Conservation (phyloP, 2,113 vertebrate species). For the Zootoca vivipara region DNA sequence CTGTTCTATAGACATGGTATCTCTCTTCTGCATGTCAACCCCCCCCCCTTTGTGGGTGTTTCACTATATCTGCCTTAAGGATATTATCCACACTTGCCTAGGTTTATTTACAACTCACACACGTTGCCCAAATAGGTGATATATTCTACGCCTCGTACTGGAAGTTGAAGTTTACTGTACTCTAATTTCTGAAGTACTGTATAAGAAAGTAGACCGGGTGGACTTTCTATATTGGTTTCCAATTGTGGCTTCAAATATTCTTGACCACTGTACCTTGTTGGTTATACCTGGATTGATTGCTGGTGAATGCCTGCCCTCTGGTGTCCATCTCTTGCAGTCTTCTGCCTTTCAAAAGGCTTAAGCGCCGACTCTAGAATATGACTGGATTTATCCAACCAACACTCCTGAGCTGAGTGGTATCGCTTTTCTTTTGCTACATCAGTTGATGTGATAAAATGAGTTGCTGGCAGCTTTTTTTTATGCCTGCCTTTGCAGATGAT, state of each 20-base stretch:
- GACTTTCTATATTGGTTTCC: not conserved
- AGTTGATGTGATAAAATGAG: not conserved
- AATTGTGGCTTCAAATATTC: not conserved
- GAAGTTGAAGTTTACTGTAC: not conserved
- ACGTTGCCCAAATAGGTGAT: not conserved
- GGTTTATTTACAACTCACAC: not conserved
- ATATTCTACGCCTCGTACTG: not conserved
- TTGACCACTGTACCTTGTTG: not conserved
- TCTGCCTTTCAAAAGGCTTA: not conserved
- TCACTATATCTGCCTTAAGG: not conserved
- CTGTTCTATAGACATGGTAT: not conserved
- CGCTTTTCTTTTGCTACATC: not conserved
- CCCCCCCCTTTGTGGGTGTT: not conserved
- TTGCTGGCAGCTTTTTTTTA: not conserved
- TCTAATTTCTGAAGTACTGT: not conserved
- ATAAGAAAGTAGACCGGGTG: not conserved
- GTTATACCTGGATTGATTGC: not conserved
- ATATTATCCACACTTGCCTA: not conserved
- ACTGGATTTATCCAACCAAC: not conserved
- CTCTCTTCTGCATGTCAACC: not conserved
- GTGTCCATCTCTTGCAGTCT: constrained; percentile 26
- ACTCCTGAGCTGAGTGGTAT: not conserved
- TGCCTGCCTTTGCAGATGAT: not conserved
- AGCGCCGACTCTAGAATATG: too few species aligned
- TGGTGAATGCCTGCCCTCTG: constrained; percentile 49